phyloP scores from a whole-genome alignment of 35 echinoderm and acorn worm genomes.

The Patiria miniata region DNA sequence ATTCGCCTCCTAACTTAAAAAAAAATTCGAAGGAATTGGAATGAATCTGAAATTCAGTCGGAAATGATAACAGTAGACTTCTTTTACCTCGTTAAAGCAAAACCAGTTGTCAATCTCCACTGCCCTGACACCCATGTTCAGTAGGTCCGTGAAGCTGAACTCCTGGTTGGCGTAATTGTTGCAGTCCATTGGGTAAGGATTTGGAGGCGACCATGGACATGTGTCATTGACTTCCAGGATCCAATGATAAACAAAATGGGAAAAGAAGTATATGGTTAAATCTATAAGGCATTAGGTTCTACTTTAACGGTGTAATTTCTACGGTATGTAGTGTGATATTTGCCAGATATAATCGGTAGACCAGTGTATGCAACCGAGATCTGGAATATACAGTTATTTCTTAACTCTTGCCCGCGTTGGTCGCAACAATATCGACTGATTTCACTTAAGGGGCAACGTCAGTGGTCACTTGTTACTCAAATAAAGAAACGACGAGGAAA shows the following conservation, averaged over 20 bases:
- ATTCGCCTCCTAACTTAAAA: too few species aligned
- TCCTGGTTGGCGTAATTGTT: constrained; percentile 77
- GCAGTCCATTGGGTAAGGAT: constrained; percentile 62
- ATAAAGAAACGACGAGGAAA: too few species aligned
- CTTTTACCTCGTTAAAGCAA: constrained; percentile 71
- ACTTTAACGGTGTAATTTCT: not conserved
- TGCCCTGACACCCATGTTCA: constrained; percentile 85
- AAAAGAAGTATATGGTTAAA: not conserved
- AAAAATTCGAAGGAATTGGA: too few species aligned
- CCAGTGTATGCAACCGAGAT: too few species aligned
- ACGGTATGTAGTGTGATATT: not conserved
- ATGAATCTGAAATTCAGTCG: too few species aligned
- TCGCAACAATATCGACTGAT: too few species aligned
- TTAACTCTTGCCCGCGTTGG: too few species aligned
- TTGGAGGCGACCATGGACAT: constrained; percentile 80
- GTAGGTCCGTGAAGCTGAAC: constrained; percentile 80
- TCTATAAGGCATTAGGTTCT: not conserved
- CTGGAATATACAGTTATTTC: too few species aligned
- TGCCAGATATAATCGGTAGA: not conserved
- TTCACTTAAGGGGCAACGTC: too few species aligned
- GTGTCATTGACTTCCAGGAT: constrained; percentile 65
- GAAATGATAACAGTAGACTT: too few species aligned
- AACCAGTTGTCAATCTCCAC: constrained; percentile 86
- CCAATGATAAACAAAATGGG: not conserved
- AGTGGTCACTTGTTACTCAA: too few species aligned